phyloP scores from a whole-genome alignment of 2,888 invertebrate species.

The Merodon equestris region DNA sequence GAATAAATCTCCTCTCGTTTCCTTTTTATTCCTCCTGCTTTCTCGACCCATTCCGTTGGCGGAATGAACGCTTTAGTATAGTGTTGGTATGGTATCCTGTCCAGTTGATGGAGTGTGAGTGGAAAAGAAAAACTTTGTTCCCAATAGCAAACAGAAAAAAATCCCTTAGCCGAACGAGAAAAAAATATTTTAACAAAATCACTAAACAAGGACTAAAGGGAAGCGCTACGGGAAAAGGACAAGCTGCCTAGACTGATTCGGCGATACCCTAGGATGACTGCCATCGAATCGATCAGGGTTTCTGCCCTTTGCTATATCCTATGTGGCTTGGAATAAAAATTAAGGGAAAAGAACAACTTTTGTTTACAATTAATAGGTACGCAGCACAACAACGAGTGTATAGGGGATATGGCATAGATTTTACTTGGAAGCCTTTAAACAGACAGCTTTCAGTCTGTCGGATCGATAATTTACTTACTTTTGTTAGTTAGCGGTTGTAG shows the following conservation, averaged over 20 bases:
- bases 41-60: no score
- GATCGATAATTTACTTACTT: slow-evolving; percentile 39
- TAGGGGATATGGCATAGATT: background rate
- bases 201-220: slow-evolving; percentile 3
- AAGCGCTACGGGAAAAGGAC: background rate
- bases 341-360: slow-evolving; percentile 36
- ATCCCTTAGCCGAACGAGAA: background rate
- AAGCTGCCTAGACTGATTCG: no score
- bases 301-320: no score
- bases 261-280: no score
- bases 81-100: background rate
- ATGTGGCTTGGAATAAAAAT: background rate
- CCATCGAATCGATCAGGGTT: no score
- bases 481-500: slow-evolving; percentile 39
- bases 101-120: slow-evolving; percentile 2
- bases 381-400: slow-evolving; percentile 29
- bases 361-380: slow-evolving; percentile 56
- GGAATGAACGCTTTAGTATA: background rate
- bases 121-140: slow-evolving; percentile 25
- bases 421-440: slow-evolving; percentile 10
- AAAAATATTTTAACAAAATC: slow-evolving; percentile 3
- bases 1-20: slow-evolving; percentile 36
- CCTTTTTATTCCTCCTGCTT: background rate
- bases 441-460: slow-evolving; percentile 11
- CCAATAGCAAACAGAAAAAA: slow-evolving; percentile 15